Percentiles rank a stretch among this genome's conserved stretches.
Evolutionary conservation across 2,797 vertebrate genomes (phyloP).

Genomic region (Eremophila alpestris): DNA sequence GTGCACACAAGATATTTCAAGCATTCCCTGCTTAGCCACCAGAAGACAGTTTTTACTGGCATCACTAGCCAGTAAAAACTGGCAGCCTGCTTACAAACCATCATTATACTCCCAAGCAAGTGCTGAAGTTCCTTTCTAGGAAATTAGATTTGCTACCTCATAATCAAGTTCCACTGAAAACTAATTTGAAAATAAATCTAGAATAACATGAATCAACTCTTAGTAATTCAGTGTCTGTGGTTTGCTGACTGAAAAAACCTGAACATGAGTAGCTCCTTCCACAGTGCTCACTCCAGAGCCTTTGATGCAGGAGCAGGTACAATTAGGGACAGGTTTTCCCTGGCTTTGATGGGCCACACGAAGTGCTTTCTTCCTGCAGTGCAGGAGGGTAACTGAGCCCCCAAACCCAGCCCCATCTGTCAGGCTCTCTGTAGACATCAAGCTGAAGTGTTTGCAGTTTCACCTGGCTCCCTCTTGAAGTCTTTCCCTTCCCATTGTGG

Average conservation of each 20-base stretch:
- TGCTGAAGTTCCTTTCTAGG: not conserved
- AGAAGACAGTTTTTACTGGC: not conserved
- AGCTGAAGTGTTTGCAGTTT: not conserved
- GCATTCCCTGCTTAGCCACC: not conserved
- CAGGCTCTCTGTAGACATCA: not conserved
- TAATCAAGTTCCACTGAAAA: not conserved
- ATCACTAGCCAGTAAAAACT: not conserved
- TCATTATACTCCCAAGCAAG: not conserved
- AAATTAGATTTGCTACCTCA: constrained; percentile 21
- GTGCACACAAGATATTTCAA: not conserved
- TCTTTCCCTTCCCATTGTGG: not conserved
- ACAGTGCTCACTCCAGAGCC: not conserved
- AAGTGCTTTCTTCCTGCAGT: not conserved
- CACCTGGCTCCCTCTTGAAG: not conserved
- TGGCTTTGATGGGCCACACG: not conserved
- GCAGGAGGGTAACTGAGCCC: not conserved
- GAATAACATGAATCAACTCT: not conserved
- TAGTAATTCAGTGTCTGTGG: not conserved
- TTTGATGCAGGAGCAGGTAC: not conserved
- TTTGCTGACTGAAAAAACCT: not conserved
- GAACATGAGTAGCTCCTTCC: not conserved
- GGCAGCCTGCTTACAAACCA: not conserved
- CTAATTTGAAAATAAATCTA: not conserved
- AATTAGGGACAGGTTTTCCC: not conserved
- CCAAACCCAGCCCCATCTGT: not conserved